These are phyloP conservation scores for Zygaena filipendulae DNA, from an alignment of 2,888 invertebrate species.

Conservation along the genomic window DNA sequence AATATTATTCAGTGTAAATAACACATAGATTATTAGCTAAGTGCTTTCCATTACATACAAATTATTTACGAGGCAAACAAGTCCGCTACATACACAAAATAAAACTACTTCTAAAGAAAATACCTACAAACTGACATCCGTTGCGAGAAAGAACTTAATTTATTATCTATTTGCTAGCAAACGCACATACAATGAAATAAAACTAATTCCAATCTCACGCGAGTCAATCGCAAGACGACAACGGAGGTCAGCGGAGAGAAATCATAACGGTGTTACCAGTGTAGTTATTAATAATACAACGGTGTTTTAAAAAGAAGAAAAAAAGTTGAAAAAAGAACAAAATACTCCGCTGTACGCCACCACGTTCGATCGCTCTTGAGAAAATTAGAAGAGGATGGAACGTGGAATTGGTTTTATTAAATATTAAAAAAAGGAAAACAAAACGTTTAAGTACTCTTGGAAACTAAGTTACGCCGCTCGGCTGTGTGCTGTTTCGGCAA, in stretches of 20 bases:
- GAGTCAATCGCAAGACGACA: slow-evolving; percentile 14
- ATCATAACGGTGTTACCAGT: slow-evolving; percentile 41
- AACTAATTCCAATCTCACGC: no score
- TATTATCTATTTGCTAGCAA: no score
- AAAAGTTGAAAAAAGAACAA: no score
- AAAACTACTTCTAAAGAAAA: slow-evolving; percentile 41
- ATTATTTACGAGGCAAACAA: slow-evolving; percentile 46
- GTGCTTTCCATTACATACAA: slow-evolving; percentile 57
- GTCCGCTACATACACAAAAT: slow-evolving; percentile 47
- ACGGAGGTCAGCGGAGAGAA: slow-evolving; percentile 29
- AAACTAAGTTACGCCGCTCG: slow-evolving; percentile 23
- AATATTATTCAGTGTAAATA: slow-evolving; percentile 64
- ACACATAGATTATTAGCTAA: slow-evolving; percentile 55
- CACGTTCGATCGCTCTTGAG: slow-evolving; percentile 8
- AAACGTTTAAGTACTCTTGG: slow-evolving; percentile 50
- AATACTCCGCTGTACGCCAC: slow-evolving; percentile 19
- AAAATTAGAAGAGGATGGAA: slow-evolving; percentile 17
- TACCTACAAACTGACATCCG: slow-evolving; percentile 37
- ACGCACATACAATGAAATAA: no score
- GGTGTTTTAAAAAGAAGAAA: slow-evolving; percentile 32
- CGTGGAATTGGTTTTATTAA: slow-evolving; percentile 13
- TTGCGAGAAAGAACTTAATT: no score
- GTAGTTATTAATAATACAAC: slow-evolving; percentile 32
- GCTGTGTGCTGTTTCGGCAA: slow-evolving; percentile 44
- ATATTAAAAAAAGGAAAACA: slow-evolving; percentile 21